Conservation (phyloP, 2,888 invertebrate species). For the Parasteatoda lunata region DNA sequence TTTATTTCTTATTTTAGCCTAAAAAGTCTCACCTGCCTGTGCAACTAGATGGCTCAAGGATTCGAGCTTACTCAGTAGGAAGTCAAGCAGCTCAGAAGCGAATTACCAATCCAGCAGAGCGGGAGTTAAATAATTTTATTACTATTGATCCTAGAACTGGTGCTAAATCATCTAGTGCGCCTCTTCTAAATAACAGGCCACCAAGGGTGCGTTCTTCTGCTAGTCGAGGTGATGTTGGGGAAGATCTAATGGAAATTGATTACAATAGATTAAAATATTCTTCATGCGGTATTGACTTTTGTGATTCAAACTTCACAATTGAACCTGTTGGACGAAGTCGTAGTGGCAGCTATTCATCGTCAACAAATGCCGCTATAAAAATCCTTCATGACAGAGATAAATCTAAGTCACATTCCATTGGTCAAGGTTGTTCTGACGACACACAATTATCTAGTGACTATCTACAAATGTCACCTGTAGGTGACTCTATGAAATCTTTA, state of each 20-base stretch:
- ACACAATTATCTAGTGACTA: constrained; percentile 37
- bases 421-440: constrained; percentile 47
- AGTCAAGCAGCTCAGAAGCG: constrained; percentile 76
- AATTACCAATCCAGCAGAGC: constrained; percentile 33
- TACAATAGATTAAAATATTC: constrained; percentile 68
- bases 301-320: constrained; percentile 62
- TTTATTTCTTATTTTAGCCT: constrained; percentile 28
- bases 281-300: constrained; percentile 46
- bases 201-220: constrained; percentile 69
- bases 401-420: constrained; percentile 43
- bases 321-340: constrained; percentile 66
- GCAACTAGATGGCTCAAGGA: constrained; percentile 75
- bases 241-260: constrained; percentile 74
- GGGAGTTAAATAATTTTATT: constrained; percentile 42
- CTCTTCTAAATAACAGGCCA: constrained; percentile 56
- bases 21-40: constrained; percentile 60
- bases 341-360: constrained; percentile 63
- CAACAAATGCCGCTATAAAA: constrained; percentile 38
- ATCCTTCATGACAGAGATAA: constrained; percentile 50
- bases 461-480: constrained; percentile 52
- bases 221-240: constrained; percentile 71
- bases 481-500: constrained; percentile 16
- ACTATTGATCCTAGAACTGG: constrained; percentile 61
- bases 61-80: constrained; percentile 86
- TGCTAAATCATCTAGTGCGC: constrained; percentile 66